Evolutionary conservation across 64 coral and sea anemone genomes (phyloP), one percentile per base, ranked within the genome.

Genomic region (Dendronephthya gigantea): DNA sequence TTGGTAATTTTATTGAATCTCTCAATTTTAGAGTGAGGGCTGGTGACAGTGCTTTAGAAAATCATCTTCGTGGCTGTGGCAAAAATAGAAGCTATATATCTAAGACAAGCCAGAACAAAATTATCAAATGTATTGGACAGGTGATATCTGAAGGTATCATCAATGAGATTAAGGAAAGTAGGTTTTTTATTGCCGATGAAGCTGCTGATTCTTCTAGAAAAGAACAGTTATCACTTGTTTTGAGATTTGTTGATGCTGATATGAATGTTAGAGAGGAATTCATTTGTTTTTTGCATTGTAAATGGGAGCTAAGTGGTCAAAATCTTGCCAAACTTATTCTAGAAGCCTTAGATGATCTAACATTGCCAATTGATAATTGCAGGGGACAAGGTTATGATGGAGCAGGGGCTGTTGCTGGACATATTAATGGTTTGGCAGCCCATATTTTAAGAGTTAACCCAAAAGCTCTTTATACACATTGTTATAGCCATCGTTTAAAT

Each of bases 11-110:
- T 82, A 36, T 88, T 4, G 72, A 59, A 31, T 45, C 49, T 50
- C 48, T 88, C 34, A 82, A 88, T 36, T 88, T 82, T 35, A 38
- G 87, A 31, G 72, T 68, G n/a, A 43, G 75, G 13, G 87, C 69
- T 74, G 72, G 72, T 88, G 87, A 82, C 29, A 32, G 55, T 35
- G 45, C 33, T 76, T 41, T 88, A 3, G 69, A 52, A 52, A 30
- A n/a, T 12, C 69, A 88, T 19, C 81, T 39, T 34, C 56, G 56
- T 34, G 82, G 33, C 14, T 88, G 69, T 35, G 43, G 30, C n/a
- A n/a, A n/a, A n/a, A n/a, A n/a, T 32, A 82, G 28, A 9, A 88
- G 68, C 36, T n/a, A n/a, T n/a, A n/a, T n/a, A n/a, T n/a, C n/a
- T n/a, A n/a, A n/a, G 41, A 45, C 41, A 45, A 45, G 41, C 41